Percentiles rank a stretch among this genome's conserved stretches.
Conservation (phyloP, 2,113 vertebrate genomes). For the Phycodurus eques region DNA sequence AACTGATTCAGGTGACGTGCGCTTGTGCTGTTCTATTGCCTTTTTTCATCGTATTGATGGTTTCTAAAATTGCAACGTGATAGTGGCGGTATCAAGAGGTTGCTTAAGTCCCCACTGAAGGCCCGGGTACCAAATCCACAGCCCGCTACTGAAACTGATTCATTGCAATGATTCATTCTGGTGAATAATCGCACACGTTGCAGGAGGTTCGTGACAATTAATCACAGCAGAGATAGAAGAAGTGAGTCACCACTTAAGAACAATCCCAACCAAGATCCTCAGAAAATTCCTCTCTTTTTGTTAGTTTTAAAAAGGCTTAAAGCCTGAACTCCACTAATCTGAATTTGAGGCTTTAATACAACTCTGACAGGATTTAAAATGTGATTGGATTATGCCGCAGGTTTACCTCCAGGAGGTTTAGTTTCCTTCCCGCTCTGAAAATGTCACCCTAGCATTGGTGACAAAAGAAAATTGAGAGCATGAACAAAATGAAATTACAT, state of each 20-base stretch:
- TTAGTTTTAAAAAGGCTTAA: background rate
- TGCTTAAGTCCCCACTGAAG: background rate
- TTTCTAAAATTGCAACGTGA: background rate
- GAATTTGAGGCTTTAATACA: background rate
- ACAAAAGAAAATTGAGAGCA: background rate
- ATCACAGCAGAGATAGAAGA: background rate
- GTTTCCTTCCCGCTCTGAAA: background rate
- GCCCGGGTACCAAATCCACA: background rate
- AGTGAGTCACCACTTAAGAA: background rate
- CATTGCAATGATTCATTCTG: background rate
- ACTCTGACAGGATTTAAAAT: background rate
- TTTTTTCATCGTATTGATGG: background rate
- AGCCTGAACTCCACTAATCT: background rate
- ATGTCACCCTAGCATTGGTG: background rate
- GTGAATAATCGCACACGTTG: background rate
- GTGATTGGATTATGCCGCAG: slow-evolving; percentile 2
- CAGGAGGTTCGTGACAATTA: background rate
- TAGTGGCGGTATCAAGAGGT: background rate
- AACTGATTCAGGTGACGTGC: background rate
- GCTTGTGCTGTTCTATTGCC: background rate
- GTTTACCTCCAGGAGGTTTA: background rate
- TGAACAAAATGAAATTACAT: background rate
- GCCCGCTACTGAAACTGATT: background rate
- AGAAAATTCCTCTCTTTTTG: background rate
- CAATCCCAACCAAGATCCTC: background rate